Base-by-base conservation (phyloP, 2,797 vertebrate genomes). In the Paedocypris micromegethes region DNA sequence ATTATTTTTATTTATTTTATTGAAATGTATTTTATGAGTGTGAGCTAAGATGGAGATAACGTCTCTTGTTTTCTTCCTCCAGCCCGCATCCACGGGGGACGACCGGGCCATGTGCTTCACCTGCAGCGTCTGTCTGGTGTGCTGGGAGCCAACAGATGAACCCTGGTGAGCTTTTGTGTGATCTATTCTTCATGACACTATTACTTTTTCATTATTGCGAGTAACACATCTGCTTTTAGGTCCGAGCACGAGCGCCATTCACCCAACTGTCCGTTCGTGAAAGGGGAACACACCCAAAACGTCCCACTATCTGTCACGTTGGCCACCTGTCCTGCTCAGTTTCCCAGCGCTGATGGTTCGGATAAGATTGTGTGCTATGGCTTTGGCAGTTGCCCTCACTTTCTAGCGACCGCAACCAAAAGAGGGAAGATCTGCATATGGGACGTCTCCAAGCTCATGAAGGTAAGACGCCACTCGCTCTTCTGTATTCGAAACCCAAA, bases 21-120 rank as follows among this genome's bases (percentile, higher is more conserved):
- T 64, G 52, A 23, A 23, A 23, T 23, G 1, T 23, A 23, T 23
- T 23, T 23, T 23, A 23, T 1, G 23, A 23, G 23, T 23, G 23
- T 23, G 23, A 23, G 23, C 23, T 23, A 23, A 6, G 41, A 45
- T 49, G 3, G 3, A 3, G 6, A 6, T 69, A 46, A 68, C 37
- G 23, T 37, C 7, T 65, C 5, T 38, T 4, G 47, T 23, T 6
- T 3, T 1, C 23, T 8, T 3, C 42, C 41, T 62, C 23, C 79
- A 99, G 97, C 97, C 97, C 78, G 93, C 96, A 42, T 97, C 97
- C 63, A 95, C 95, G 75, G 96, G 97, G 76, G 97, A 99, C 78
- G 97, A 99, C 81, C 87, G 97, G 87, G 97, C 97, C 78, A 99
- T 99, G 97, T 99, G 97, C 79, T 99, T 99, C 84, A 99, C 96